These are phyloP conservation scores for Macheiramphus alcinus DNA, from an alignment of 2,113 vertebrate species.

Conservation along the genomic window DNA sequence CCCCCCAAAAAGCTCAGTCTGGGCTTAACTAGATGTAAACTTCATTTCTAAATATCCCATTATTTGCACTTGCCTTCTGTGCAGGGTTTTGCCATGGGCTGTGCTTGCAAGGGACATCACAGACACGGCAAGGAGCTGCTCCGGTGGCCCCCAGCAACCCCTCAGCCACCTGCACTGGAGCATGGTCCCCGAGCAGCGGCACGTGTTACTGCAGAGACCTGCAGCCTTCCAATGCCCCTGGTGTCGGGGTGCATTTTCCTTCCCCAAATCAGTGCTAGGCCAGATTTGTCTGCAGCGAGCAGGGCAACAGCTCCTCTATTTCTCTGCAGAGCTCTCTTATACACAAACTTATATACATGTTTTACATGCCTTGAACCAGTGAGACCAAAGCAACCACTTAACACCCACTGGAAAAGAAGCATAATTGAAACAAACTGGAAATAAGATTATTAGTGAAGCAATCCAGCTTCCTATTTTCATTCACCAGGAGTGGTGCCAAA, in stretches of 20 bases:
- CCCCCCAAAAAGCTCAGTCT: not conserved
- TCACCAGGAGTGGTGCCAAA: constrained; percentile 13
- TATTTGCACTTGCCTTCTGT: not conserved
- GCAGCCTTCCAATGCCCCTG: not conserved
- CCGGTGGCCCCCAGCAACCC: not conserved
- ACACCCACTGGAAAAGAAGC: constrained; percentile 24
- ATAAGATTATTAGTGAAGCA: constrained; percentile 23
- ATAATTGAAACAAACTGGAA: constrained; percentile 49
- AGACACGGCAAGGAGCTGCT: accelerated
- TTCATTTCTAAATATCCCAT: not conserved
- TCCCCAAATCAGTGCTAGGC: not conserved
- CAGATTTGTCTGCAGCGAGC: not conserved
- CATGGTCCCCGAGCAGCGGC: accelerated
- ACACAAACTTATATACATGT: not conserved
- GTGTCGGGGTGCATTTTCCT: not conserved
- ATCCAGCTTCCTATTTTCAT: constrained; percentile 24
- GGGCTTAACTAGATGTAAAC: not conserved
- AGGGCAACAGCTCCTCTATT: not conserved
- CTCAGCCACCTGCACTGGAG: not conserved
- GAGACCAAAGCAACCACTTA: not conserved
- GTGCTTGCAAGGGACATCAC: not conserved
- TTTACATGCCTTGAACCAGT: not conserved
- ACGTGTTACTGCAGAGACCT: not conserved
- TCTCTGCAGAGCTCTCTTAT: not conserved
- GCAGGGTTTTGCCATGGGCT: not conserved